Evolutionary conservation across 2,113 vertebrate genomes (phyloP).

Genomic region (Ophthalmolycus amberensis): DNA sequence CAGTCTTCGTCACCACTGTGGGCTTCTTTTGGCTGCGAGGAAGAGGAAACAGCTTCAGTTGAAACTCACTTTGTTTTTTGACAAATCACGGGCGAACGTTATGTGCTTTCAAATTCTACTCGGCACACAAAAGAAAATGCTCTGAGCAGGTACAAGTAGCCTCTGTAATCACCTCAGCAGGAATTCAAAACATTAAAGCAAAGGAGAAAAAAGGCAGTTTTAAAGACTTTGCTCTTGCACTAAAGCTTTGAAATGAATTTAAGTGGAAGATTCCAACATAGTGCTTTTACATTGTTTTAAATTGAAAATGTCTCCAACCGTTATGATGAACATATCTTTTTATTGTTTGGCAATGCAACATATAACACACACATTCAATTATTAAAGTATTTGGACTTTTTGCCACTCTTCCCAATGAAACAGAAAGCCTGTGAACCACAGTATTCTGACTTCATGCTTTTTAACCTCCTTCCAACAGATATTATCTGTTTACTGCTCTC

Average conservation of each 20-base stretch:
- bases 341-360: not conserved
- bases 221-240: not conserved
- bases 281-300: not conserved
- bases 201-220: conserved; percentile 5
- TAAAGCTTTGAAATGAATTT: conserved; percentile 29
- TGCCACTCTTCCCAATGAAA: not conserved
- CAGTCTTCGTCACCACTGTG: conserved; percentile 20
- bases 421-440: conserved; percentile 5
- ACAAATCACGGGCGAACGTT: conserved; percentile 17
- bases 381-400: conserved; percentile 3
- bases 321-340: conserved; percentile 1
- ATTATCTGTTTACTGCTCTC: conserved; percentile 45
- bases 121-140: conserved; percentile 28
- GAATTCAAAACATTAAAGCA: conserved; percentile 25
- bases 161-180: conserved; percentile 40
- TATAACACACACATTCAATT: not conserved
- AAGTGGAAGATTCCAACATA: not conserved
- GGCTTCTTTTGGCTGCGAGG: conserved; percentile 30
- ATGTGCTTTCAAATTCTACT: conserved; percentile 42
- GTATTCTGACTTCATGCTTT: conserved; percentile 35
- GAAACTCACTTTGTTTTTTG: conserved; percentile 23
- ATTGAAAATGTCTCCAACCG: not conserved
- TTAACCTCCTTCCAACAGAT: conserved; percentile 48
- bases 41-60: conserved; percentile 25
- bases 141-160: conserved; percentile 10